These are phyloP conservation scores for Rhopalosiphum padi DNA, from an alignment of 1,140 invertebrate genomes.

Conservation along the genomic window DNA sequence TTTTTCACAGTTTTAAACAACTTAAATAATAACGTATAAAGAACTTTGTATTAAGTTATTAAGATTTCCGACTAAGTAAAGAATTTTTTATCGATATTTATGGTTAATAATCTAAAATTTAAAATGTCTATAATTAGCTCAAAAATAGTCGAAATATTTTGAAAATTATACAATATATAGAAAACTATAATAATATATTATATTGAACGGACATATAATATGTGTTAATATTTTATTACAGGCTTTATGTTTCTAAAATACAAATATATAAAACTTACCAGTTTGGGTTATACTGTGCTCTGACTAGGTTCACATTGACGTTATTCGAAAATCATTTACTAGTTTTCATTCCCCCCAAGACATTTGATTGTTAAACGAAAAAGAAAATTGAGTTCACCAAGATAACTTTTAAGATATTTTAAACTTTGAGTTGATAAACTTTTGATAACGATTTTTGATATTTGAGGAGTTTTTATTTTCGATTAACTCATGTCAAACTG, in stretches of 20 bases:
- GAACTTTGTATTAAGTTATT: no score
- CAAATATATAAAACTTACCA: not conserved
- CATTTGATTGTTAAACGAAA: slow-evolving; percentile 13
- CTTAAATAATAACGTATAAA: no score
- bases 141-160: not conserved
- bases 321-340: slow-evolving; percentile 7
- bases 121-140: no score
- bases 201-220: not conserved
- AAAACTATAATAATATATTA: not conserved
- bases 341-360: not conserved
- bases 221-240: not conserved
- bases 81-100: no score
- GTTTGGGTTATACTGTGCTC: not conserved
- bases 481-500: not conserved
- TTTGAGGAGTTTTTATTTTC: slow-evolving; percentile 3
- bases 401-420: slow-evolving; percentile 9
- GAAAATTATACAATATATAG: not conserved
- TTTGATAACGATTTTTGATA: slow-evolving; percentile 3
- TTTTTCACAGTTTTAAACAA: no score
- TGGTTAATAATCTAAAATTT: no score
- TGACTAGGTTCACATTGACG: not conserved
- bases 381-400: not conserved
- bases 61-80: no score
- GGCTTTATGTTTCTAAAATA: not conserved
- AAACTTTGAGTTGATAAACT: slow-evolving; percentile 3